These are phyloP conservation scores for Daboia siamensis DNA, from an alignment of 2,113 vertebrate genomes.

Conservation along the genomic window DNA sequence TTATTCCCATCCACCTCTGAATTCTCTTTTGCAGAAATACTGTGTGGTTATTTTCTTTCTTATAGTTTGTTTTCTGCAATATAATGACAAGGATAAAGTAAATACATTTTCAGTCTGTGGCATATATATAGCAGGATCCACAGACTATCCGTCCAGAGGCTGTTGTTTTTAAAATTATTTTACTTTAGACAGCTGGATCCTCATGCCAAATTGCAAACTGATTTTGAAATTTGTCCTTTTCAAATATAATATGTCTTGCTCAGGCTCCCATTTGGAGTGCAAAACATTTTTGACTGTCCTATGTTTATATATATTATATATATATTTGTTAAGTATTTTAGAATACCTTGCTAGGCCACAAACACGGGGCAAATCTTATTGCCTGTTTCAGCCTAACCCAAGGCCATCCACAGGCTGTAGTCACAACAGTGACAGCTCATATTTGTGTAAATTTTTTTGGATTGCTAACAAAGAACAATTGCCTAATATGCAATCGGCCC, in stretches of 20 bases:
- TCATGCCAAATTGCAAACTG: background rate
- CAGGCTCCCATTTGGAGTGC: background rate
- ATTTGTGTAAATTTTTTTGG: too few relatives aligned
- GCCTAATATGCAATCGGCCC: too few relatives aligned
- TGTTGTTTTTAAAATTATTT: background rate
- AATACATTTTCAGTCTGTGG: constrained; percentile 61
- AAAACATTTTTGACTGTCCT: background rate
- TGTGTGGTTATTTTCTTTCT: constrained; percentile 11
- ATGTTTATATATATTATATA: background rate
- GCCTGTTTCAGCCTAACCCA: too few relatives aligned
- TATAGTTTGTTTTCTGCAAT: constrained; percentile 53
- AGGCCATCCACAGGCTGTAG: too few relatives aligned
- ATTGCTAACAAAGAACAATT: too few relatives aligned
- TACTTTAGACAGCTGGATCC: background rate
- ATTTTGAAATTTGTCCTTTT: background rate
- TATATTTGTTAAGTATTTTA: too few relatives aligned
- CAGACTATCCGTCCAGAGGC: background rate
- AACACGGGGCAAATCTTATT: too few relatives aligned
- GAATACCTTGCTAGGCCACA: too few relatives aligned
- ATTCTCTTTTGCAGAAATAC: constrained; percentile 50
- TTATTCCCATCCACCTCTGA: background rate
- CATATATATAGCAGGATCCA: background rate
- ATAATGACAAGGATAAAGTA: constrained; percentile 55
- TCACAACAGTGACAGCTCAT: too few relatives aligned
- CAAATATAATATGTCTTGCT: background rate